A percentile compares a stretch with the other conserved stretches of the same genome.
Conservation (phyloP, 2,888 invertebrate genomes). For the Morpho achilles region DNA sequence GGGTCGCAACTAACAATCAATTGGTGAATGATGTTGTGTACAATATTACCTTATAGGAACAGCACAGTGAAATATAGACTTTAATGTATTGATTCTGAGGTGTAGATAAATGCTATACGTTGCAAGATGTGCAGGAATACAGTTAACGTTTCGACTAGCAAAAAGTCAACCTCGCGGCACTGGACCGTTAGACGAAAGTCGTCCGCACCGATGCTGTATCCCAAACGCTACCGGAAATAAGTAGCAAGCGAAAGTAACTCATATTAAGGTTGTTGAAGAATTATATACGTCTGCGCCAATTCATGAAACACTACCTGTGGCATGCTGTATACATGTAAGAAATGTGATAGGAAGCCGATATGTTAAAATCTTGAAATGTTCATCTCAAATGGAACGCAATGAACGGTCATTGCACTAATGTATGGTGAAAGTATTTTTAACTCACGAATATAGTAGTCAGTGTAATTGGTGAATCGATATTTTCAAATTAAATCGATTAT, state of each 20-base stretch:
- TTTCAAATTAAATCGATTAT: too few species aligned
- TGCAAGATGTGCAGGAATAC: constrained; percentile 46
- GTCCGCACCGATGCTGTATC: constrained; percentile 33
- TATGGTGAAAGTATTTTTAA: constrained; percentile 22
- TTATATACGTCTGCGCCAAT: constrained; percentile 14
- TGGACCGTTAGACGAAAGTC: constrained; percentile 58
- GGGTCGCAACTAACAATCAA: constrained; percentile 19
- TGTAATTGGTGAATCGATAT: constrained; percentile 6
- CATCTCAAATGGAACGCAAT: constrained; percentile 24
- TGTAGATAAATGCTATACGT: constrained; percentile 34
- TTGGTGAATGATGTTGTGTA: constrained; percentile 15
- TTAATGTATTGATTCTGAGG: constrained; percentile 31
- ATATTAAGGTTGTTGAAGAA: constrained; percentile 9
- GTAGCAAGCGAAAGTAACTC: constrained; percentile 20
- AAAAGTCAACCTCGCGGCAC: constrained; percentile 50
- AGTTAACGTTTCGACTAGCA: constrained; percentile 69
- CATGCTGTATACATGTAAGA: constrained; percentile 16
- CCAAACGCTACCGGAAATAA: constrained; percentile 11
- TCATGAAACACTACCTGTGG: constrained; percentile 7
- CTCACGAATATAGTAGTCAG: constrained; percentile 7
- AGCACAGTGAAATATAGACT: constrained; percentile 18
- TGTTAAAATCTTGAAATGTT: constrained; percentile 25
- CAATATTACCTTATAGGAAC: constrained; percentile 7
- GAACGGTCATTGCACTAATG: constrained; percentile 28
- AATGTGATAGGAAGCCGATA: constrained; percentile 28